A percentile compares a stretch with the other conserved stretches of the same genome.
Evolutionary conservation across 1,140 invertebrate genomes (phyloP).

Genomic region (Druon quercuslanigerum): DNA sequence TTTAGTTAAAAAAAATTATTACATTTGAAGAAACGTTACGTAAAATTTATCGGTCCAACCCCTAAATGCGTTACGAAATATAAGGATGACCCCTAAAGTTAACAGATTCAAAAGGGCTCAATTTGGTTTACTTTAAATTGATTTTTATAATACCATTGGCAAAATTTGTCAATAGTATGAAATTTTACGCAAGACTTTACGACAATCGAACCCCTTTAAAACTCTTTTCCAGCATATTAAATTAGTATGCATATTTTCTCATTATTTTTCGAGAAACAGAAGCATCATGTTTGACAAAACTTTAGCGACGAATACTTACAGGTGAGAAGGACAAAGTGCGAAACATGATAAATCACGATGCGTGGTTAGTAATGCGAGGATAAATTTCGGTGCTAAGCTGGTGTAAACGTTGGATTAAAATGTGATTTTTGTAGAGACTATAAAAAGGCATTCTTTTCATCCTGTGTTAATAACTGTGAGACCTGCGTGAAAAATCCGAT

Average conservation of each 20-base stretch:
- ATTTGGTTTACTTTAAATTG: too few relatives aligned
- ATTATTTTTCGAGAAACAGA: not conserved
- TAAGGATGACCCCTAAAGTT: too few relatives aligned
- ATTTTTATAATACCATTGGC: too few relatives aligned
- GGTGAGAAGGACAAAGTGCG: slow-evolving; percentile 15
- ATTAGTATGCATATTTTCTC: not conserved
- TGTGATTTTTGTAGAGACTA: slow-evolving; percentile 5
- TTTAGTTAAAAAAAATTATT: too few relatives aligned
- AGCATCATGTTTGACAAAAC: not conserved
- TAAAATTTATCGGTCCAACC: too few relatives aligned
- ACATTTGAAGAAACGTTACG: too few relatives aligned
- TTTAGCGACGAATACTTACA: slow-evolving; percentile 19
- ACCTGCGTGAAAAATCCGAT: not conserved
- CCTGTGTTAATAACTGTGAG: slow-evolving; percentile 6
- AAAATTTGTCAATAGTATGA: too few relatives aligned
- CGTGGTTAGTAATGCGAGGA: slow-evolving; percentile 16
- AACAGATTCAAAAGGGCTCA: too few relatives aligned
- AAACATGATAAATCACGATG: slow-evolving; percentile 20
- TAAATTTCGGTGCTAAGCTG: slow-evolving; percentile 22
- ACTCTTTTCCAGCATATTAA: not conserved
- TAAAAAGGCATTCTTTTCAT: slow-evolving; percentile 15
- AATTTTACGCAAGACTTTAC: not conserved
- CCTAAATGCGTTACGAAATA: too few relatives aligned
- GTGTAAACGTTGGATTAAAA: slow-evolving; percentile 27
- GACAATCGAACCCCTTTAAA: not conserved